Evolutionary conservation across 2,888 invertebrate genomes (phyloP), one percentile per base, ranked within the genome.

Genomic region (Trachelus stipa): DNA sequence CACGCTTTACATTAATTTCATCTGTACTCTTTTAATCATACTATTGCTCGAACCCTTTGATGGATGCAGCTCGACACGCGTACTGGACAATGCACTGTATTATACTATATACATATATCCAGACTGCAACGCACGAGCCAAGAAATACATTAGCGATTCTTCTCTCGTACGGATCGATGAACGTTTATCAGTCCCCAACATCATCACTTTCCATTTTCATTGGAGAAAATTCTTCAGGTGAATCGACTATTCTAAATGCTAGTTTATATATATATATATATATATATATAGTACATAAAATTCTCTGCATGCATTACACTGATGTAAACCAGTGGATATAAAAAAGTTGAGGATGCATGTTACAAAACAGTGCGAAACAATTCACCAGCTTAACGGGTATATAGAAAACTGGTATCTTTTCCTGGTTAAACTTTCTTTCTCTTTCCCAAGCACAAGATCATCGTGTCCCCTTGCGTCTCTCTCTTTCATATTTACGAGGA

Each of bases 111-210:
- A 69, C 35, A 73, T 77, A 79, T 73, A 40, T 69, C 69, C 77
- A 76, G 74, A 23, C 76, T 74, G 73, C 80, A 80, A 76, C 34
- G 68, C 73, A 23, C 34, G 69, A 69, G 73, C 34, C 23, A 78
- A 78, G 68, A 15, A 40, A 78, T 74, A 76, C 76, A 80, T 81
- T 80, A 80, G 79, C 81, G 80, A 81, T 80, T 80, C 81, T 77
- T 74, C 74, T 74, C 69, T 78, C 79, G 78, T 77, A 79, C 79
- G 81, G 81, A 81, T 81, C 80, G 81, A 80, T 81, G 81, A 80
- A 77, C 80, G 78, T 73, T 75, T 33, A 40, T 40, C 40, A 2
- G 2, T 40, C 6, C 40, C 6, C 40, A 40, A 6, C 40, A 40
- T 40, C 40, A 76, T 33, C 73, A 73, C 73, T 73, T 34, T 73